Base-by-base conservation (phyloP, 1,140 invertebrate genomes). In the Acromyrmex charruanus region DNA sequence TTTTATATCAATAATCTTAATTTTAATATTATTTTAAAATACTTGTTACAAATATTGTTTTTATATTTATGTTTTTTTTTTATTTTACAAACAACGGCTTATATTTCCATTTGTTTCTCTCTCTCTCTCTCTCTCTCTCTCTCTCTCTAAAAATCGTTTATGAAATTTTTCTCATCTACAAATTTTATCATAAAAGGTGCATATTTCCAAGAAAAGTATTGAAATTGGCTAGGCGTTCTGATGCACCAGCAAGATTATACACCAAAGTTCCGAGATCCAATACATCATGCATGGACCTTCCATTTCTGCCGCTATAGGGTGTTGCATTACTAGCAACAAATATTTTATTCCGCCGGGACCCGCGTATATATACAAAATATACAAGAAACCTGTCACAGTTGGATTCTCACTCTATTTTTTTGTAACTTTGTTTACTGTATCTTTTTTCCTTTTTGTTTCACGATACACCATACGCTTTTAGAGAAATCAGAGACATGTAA, bases 231-330 rank as follows among this genome's bases (percentile, higher is more conserved):
- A 74, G 53, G 25, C 39, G 51, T 82, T 74, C 44, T 51, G 66
- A 82, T 82, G 53, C 51, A n/a, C 77, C 14, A 44, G 65, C 55
- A 14, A 82, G 80, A 82, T 82, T 74, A 82, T 74, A 82, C 53
- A 69, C 66, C 51, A 51, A 35, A 44, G 55, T 82, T 74, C 25
- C 80, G 25, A 59, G 53, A 82, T 44, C 80, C 39, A 44, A 82
- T 74, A 55, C 80, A 82, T 82, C 68, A 74, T 74, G 80, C 53
- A 74, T 82, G 35, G 35, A 59, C 35, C 63, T 80, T 66, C 61
- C 66, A 55, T 58, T 71, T 81, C 51, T 58, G 51, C 61, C 4
- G 14, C 55, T 81, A 72, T 39, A 49, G 53, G 14, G 25, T 82
- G 68, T 74, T 39, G 35, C 80, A 10, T 61, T 39, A 49, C 68